Evolutionary conservation across 2,888 invertebrate species (phyloP), one percentile per base, ranked within the genome.

Genomic region (Latrodectus hesperus): DNA sequence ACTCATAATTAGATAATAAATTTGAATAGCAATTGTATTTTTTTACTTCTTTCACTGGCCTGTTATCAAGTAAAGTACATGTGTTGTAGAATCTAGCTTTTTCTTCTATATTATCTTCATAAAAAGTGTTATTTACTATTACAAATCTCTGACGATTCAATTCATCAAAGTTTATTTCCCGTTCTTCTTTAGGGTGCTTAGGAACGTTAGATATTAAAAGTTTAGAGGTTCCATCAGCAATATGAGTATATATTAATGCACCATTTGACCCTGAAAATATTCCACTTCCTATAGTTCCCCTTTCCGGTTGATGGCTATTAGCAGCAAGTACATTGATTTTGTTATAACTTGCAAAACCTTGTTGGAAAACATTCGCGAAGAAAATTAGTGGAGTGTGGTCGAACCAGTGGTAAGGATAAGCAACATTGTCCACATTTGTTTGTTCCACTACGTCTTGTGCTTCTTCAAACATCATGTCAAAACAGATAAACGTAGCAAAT

Each of bases 401-500:
- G 60, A 16, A 60, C 60, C 60, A 86, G 11, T 55, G n/a, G 10
- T 76, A 75, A 38, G 38, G 22, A 73, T 60, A 60, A n/a, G 60
- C 60, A 12, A 60, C 12, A n/a, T 60, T 60, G n/a, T 60, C n/a
- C 12, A 60, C 60, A 60, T 60, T 60, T 16, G 6, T 60, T 81
- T 94, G 93, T 89, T 93, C 92, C 0, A 94, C 93, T 12, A 94
- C 92, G 88, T 94, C 93, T 12, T 95, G 92, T 0, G 97, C 96
- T 9, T 94, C 92, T 90, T 95, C 94, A 92, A 96, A 97, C 90
- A 96, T 92, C 12, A 97, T 94, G 91, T 97, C 97, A 91, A 97
- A 97, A 92, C 97, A 97, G 71, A 95, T 95, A 91, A 96, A 95
- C 90, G 95, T 94, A 0, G 96, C 96, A 91, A 97, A 96, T 12